phyloP scores from a whole-genome alignment of 2,113 vertebrate genomes.

The Podarcis muralis region DNA sequence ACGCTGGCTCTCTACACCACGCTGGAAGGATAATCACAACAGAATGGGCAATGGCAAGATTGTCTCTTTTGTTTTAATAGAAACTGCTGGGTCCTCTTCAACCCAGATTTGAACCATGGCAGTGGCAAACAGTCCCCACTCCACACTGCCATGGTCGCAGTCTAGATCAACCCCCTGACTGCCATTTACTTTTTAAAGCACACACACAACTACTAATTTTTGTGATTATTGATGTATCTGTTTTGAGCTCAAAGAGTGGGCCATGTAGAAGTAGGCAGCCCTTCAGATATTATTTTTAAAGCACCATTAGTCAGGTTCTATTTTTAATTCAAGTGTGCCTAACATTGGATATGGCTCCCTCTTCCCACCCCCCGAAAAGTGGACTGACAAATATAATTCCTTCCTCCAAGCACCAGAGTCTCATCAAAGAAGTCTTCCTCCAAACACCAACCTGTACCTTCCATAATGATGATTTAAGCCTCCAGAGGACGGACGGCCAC shows the following conservation, averaged over 20 bases:
- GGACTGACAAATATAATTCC: neutral
- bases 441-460: neutral
- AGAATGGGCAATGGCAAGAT: neutral
- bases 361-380: neutral
- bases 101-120: neutral
- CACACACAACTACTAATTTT: neutral
- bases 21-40: neutral
- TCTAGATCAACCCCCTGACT: neutral
- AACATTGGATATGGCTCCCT: neutral
- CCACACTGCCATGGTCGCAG: neutral
- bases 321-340: neutral
- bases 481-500: neutral
- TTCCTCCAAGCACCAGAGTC: neutral
- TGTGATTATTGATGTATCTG: neutral
- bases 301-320: neutral
- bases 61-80: too few relatives aligned
- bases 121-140: neutral
- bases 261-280: too few relatives aligned
- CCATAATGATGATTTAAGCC: neutral
- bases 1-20: too few relatives aligned
- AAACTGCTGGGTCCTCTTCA: too few relatives aligned
- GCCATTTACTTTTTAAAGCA: too few relatives aligned
- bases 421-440: neutral
- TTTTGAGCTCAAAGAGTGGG: neutral
- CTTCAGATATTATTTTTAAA: neutral